A percentile compares a stretch with the other conserved stretches of the same genome.
These are phyloP conservation scores for Eospalax fontanierii DNA, from an alignment of 2,797 vertebrate genomes.

Conservation along the genomic window DNA sequence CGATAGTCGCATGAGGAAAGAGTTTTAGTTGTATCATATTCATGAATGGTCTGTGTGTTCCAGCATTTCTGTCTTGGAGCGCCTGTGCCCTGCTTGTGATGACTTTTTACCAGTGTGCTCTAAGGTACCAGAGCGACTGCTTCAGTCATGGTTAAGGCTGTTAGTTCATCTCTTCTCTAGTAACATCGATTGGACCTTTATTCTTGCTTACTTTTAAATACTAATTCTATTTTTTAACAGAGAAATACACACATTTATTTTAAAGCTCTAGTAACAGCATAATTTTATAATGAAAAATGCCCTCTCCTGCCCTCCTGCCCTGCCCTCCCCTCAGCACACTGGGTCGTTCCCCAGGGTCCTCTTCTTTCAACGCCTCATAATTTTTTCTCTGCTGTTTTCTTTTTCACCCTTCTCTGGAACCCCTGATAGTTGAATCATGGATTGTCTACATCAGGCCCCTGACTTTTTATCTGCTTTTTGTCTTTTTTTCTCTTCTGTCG, in stretches of 20 bases:
- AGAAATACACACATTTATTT: not conserved
- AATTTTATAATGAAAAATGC: not conserved
- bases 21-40: constrained; percentile 25
- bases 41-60: not conserved
- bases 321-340: not conserved
- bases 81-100: not conserved
- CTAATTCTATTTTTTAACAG: not conserved
- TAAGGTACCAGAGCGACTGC: not conserved
- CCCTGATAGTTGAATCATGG: constrained; percentile 25
- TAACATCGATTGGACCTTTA: not conserved
- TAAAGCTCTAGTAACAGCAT: constrained; percentile 14
- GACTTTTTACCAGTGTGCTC: not conserved
- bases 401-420: not conserved
- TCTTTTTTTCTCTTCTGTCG: not conserved
- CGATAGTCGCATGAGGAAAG: not conserved
- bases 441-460: not conserved
- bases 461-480: not conserved
- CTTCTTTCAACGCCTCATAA: not conserved
- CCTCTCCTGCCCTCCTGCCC: not conserved
- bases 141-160: not conserved
- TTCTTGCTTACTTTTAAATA: constrained; percentile 37
- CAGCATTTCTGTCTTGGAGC: constrained; percentile 1
- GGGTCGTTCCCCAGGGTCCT: not conserved
- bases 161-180: constrained; percentile 37
- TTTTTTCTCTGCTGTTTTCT: not conserved